Evolutionary conservation across 2,113 vertebrate species (phyloP).

Genomic region (Hippolais icterina): DNA sequence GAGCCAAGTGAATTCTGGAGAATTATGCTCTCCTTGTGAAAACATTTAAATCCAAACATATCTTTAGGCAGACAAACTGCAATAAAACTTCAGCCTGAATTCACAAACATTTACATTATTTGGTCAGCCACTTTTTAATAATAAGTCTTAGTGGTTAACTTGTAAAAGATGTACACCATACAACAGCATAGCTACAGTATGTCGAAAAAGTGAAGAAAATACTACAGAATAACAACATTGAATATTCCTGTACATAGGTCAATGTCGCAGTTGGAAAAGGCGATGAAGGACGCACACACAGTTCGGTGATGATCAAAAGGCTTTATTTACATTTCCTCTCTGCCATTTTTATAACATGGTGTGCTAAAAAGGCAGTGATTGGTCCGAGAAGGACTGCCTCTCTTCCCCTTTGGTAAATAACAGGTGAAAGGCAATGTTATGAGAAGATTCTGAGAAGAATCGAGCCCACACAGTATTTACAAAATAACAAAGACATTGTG

Average conservation of each 20-base stretch:
- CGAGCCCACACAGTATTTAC: no score
- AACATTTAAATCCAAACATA: background rate
- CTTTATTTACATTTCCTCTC: no score
- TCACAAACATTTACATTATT: background rate
- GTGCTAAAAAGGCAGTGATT: no score
- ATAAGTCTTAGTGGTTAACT: background rate
- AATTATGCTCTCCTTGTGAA: background rate
- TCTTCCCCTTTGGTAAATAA: no score
- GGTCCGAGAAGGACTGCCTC: no score
- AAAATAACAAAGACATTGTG: no score
- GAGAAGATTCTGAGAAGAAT: no score
- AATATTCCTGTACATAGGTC: rapidly evolving
- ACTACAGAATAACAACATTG: background rate
- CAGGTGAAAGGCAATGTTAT: no score
- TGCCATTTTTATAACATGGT: no score
- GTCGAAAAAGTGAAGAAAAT: background rate
- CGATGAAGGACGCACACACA: no score
- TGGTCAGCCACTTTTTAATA: background rate
- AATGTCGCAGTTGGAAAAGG: no score
- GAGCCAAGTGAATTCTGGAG: background rate
- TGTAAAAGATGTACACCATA: background rate
- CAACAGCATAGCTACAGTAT: background rate
- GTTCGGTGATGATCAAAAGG: no score
- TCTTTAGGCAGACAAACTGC: background rate
- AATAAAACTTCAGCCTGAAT: background rate